Conservation (phyloP, 1,140 invertebrate species). For the Tigriopus japonicus region DNA sequence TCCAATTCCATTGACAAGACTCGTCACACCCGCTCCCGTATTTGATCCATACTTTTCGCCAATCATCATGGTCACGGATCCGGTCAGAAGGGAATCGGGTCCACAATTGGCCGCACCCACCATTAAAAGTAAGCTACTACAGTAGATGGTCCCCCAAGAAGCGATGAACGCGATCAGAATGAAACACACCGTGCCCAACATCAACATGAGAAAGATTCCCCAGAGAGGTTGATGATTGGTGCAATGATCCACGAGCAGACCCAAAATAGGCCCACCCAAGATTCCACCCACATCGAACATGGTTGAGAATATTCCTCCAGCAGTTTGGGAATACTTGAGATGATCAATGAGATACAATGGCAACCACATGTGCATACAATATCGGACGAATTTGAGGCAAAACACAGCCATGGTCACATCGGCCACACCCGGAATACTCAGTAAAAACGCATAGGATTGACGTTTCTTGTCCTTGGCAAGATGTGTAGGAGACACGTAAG, state of each 20-base stretch:
- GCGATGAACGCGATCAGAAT: slow-evolving; percentile 28
- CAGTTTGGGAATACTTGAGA: slow-evolving; percentile 27
- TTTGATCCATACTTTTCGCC: slow-evolving; percentile 30
- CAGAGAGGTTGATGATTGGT: slow-evolving; percentile 26
- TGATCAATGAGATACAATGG: slow-evolving; percentile 31
- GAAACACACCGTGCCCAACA: slow-evolving; percentile 26
- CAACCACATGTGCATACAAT: slow-evolving; percentile 35
- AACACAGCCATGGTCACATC: slow-evolving; percentile 31
- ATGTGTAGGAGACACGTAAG: slow-evolving; percentile 24
- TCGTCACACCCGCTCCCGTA: slow-evolving; percentile 30
- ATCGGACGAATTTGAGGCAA: slow-evolving; percentile 33
- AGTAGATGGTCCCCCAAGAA: slow-evolving; percentile 22
- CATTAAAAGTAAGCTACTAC: slow-evolving; percentile 26
- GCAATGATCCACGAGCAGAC: slow-evolving; percentile 27
- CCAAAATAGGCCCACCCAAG: slow-evolving; percentile 29
- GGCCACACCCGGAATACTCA: slow-evolving; percentile 26
- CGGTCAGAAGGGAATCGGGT: slow-evolving; percentile 32
- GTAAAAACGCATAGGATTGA: slow-evolving; percentile 17
- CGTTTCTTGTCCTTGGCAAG: slow-evolving; percentile 21
- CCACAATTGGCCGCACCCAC: slow-evolving; percentile 33
- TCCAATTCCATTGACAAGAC: slow-evolving; percentile 31
- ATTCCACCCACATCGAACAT: slow-evolving; percentile 34
- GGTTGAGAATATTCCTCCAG: slow-evolving; percentile 32
- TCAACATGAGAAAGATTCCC: slow-evolving; percentile 26
- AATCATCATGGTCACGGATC: slow-evolving; percentile 29